Evolutionary conservation across 2,888 invertebrate species (phyloP).

Genomic region (Lymantria dispar): DNA sequence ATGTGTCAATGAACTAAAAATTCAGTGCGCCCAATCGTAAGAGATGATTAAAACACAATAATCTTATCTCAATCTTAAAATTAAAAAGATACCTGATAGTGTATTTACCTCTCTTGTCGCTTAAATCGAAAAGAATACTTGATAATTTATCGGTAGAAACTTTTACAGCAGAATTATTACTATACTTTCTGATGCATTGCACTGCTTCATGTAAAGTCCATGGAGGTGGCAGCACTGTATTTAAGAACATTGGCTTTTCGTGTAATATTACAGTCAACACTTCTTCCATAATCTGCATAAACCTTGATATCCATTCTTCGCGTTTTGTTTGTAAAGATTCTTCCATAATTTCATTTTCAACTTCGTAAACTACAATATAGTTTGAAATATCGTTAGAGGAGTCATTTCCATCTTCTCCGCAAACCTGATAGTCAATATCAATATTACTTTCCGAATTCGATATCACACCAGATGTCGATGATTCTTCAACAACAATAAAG

Average conservation of each 20-base stretch:
- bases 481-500: constrained; percentile 35
- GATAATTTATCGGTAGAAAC: constrained; percentile 53
- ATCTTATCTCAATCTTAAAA: too few relatives aligned
- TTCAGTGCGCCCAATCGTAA: too few relatives aligned
- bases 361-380: constrained; percentile 40
- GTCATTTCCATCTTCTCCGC: not conserved
- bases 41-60: too few relatives aligned
- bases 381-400: not conserved
- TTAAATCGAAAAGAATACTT: constrained; percentile 43
- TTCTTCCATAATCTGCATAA: constrained; percentile 71
- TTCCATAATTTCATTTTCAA: constrained; percentile 49
- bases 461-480: constrained; percentile 45
- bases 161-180: constrained; percentile 34
- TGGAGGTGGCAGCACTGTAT: constrained; percentile 48
- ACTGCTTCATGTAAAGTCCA: constrained; percentile 63
- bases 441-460: constrained; percentile 42
- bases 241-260: constrained; percentile 36
- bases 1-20: too few relatives aligned
- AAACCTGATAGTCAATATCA: constrained; percentile 16
- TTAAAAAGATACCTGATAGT: too few relatives aligned
- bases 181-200: constrained; percentile 53
- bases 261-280: constrained; percentile 54
- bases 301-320: constrained; percentile 68
- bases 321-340: constrained; percentile 48
- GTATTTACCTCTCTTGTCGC: constrained; percentile 49